Conservation (phyloP, 2,797 vertebrate species). For the Odontamblyopus lacepedii region DNA sequence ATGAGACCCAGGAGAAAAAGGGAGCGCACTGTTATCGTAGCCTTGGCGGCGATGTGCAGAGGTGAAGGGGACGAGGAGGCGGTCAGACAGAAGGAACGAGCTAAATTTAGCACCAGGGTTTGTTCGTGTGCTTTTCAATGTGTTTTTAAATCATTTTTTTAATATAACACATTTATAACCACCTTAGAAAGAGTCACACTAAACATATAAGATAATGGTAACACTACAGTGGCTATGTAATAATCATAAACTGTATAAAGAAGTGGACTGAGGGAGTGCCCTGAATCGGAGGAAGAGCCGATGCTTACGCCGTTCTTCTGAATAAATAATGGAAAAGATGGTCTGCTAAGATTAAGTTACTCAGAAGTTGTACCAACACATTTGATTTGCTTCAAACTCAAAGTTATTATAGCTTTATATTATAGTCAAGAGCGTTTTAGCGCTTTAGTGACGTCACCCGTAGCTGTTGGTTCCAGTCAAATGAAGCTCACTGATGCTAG, state of each 20-base stretch:
- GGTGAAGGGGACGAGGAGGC: conserved; percentile 10
- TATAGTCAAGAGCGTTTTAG: too few species aligned
- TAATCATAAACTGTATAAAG: too few species aligned
- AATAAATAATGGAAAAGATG: not conserved
- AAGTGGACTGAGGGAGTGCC: not conserved
- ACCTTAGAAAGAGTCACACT: too few species aligned
- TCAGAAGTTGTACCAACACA: too few species aligned
- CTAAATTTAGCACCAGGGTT: not conserved
- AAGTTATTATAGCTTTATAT: too few species aligned
- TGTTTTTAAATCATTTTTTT: not conserved
- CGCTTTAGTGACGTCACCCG: too few species aligned
- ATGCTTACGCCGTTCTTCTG: not conserved
- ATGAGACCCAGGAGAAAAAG: not conserved
- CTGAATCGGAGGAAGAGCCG: not conserved
- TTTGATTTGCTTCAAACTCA: too few species aligned
- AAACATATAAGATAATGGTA: too few species aligned
- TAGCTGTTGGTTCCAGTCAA: too few species aligned
- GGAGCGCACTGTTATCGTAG: not conserved
- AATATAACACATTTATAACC: not conserved
- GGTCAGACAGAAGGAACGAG: not conserved
- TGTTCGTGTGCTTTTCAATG: not conserved
- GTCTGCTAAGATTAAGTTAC: too few species aligned
- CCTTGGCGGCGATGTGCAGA: conserved; percentile 1
- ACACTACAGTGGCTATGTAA: too few species aligned
- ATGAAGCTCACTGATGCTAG: too few species aligned